Evolutionary conservation across 2,113 vertebrate species (phyloP).

Genomic region (Myiagra hebetior): DNA sequence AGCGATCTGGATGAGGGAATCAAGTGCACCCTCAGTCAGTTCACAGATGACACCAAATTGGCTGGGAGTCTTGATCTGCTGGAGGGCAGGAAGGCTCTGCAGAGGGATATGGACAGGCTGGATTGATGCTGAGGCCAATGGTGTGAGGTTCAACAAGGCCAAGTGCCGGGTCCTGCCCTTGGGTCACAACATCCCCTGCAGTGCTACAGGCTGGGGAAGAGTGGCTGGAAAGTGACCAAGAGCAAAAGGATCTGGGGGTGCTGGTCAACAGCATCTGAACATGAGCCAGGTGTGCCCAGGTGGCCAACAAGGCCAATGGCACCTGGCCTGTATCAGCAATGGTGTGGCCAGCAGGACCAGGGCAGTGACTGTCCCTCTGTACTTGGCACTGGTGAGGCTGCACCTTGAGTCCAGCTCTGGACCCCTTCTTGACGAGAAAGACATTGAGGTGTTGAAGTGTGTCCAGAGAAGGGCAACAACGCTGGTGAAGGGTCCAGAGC

Average conservation of each 20-base stretch:
- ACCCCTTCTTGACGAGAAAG: not conserved
- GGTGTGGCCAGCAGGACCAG: not conserved
- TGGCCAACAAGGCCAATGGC: not conserved
- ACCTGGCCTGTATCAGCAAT: not conserved
- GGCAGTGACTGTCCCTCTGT: not conserved
- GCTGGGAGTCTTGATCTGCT: fast-evolving
- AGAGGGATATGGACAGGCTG: not conserved
- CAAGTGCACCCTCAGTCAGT: not conserved
- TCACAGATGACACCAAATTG: not conserved
- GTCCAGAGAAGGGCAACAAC: not conserved
- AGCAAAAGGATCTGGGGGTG: fast-evolving
- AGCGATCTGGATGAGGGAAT: not conserved
- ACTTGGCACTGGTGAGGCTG: not conserved
- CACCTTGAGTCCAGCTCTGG: not conserved
- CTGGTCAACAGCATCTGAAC: not conserved
- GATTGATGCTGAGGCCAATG: not conserved
- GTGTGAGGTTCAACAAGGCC: not conserved
- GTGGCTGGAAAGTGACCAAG: not conserved
- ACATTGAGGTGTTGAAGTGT: not conserved
- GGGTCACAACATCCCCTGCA: not conserved
- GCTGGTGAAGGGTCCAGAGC: not conserved
- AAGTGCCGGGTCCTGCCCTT: not conserved
- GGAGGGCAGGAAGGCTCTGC: not conserved
- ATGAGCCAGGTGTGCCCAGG: not conserved
- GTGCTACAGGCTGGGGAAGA: not conserved